Conservation (phyloP, 2,113 vertebrate genomes). For the Python bivittatus region DNA sequence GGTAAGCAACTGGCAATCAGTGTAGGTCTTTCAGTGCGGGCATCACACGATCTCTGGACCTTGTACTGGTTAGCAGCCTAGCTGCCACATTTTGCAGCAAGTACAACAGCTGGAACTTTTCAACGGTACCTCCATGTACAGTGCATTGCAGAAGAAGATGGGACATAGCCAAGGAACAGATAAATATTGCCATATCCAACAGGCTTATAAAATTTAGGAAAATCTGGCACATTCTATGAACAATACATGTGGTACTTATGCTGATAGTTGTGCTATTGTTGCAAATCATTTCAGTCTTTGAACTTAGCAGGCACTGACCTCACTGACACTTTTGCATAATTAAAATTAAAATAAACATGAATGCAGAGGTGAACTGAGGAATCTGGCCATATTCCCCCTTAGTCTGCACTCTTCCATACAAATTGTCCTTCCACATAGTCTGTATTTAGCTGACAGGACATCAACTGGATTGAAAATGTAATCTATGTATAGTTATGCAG, state of each 20-base stretch:
- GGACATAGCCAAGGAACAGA: neutral
- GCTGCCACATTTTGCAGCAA: neutral
- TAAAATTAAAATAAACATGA: constrained; percentile 47
- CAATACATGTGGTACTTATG: constrained; percentile 52
- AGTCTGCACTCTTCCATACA: neutral
- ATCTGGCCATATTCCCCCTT: neutral
- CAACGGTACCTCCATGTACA: neutral
- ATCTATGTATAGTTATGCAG: neutral
- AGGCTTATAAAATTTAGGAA: constrained; percentile 55
- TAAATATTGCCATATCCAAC: neutral
- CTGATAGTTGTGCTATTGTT: constrained; percentile 61
- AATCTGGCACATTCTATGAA: constrained; percentile 33
- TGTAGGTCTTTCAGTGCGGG: neutral
- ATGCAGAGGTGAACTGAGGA: neutral
- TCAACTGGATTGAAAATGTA: neutral
- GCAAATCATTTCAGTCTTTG: constrained; percentile 69
- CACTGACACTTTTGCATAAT: constrained; percentile 43
- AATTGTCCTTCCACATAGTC: neutral
- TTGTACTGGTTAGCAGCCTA: neutral
- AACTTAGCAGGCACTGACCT: constrained; percentile 56
- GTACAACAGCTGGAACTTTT: neutral
- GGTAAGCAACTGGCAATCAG: neutral
- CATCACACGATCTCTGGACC: neutral
- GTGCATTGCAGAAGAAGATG: neutral
- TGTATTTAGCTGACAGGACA: neutral